phyloP scores from a whole-genome alignment of 2,888 invertebrate species.

The Dugesia japonica region DNA sequence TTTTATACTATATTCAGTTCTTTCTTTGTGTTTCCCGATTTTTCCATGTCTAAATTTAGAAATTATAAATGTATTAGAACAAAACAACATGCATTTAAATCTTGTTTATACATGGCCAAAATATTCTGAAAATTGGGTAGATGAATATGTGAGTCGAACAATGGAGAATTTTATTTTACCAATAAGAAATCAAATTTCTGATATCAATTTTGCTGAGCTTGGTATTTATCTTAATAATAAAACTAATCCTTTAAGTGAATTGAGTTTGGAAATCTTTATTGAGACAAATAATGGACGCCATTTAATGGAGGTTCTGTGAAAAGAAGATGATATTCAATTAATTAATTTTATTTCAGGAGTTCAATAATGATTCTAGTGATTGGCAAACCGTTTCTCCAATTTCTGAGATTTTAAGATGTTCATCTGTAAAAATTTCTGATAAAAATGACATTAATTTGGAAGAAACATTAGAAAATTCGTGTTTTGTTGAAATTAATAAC shows the following conservation, averaged over 20 bases:
- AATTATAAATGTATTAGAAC: background rate
- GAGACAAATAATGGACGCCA: background rate
- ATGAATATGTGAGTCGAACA: background rate
- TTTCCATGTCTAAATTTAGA: background rate
- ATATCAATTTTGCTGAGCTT: background rate
- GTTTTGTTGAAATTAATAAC: background rate
- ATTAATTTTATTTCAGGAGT: background rate
- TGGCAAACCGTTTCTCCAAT: background rate
- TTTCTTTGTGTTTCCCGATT: background rate
- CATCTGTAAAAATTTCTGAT: background rate
- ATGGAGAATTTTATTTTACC: background rate
- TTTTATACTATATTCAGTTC: background rate
- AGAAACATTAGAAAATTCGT: too few species aligned
- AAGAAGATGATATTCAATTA: background rate
- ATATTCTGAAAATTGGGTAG: background rate
- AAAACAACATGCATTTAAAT: background rate
- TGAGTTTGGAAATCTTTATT: slow-evolving; percentile 15
- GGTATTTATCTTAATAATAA: background rate
- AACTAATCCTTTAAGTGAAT: background rate
- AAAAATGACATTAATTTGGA: background rate
- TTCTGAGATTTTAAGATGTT: background rate
- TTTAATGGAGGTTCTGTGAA: background rate
- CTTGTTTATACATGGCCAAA: background rate
- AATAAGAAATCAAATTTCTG: background rate
- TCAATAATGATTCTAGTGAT: background rate